phyloP scores from a whole-genome alignment of 2,113 vertebrate species.

The Odontesthes bonariensis region DNA sequence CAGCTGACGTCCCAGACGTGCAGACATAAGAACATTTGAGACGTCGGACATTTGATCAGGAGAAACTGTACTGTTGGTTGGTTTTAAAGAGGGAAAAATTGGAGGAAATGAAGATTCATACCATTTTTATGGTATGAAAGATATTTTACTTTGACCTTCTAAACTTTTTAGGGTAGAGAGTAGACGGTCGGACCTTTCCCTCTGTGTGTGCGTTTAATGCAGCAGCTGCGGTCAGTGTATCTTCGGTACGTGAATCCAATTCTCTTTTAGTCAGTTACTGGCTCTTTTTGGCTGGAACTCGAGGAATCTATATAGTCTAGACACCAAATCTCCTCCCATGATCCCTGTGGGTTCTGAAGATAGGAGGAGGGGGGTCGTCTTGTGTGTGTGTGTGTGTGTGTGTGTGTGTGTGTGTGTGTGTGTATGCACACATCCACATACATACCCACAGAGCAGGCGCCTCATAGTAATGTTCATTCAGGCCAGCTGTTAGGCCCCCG shows the following conservation, averaged over 20 bases:
- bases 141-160: background rate
- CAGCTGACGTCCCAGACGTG: background rate
- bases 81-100: too few relatives aligned
- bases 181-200: background rate
- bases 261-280: conserved; percentile 37
- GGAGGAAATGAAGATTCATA: background rate
- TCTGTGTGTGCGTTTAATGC: conserved; percentile 11
- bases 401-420: conserved; percentile 12
- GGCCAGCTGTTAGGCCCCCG: conserved; percentile 70
- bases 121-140: background rate
- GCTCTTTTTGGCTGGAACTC: conserved; percentile 70
- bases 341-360: conserved; percentile 72
- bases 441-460: conserved; percentile 55
- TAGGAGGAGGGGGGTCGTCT: conserved; percentile 37
- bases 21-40: background rate
- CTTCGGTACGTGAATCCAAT: conserved; percentile 43
- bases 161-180: background rate
- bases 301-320: conserved; percentile 82
- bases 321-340: conserved; percentile 76
- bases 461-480: conserved; percentile 56
- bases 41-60: background rate
- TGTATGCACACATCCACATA: background rate
- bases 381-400: conserved; percentile 16
- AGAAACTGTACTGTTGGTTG: background rate
- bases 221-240: conserved; percentile 57